Percentiles rank a stretch among this genome's conserved stretches.
Conservation (phyloP, 1,140 invertebrate genomes). For the Lucilia sericata region DNA sequence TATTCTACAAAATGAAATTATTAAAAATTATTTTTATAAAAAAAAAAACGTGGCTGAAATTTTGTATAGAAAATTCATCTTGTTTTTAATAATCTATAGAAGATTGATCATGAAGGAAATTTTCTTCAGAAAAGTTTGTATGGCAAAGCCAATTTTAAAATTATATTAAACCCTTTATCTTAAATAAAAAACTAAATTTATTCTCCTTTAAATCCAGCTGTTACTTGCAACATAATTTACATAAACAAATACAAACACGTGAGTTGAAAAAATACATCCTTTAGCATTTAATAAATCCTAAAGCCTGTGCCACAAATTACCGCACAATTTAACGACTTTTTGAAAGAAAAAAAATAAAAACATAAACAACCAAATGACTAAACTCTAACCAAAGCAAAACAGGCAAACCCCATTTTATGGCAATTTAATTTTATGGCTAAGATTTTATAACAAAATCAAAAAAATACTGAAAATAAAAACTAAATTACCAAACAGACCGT, state of each 20-base stretch:
- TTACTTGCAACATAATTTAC: conserved; percentile 48
- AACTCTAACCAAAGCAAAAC: conserved; percentile 2
- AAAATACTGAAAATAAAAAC: conserved; percentile 20
- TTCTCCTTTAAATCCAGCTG: conserved; percentile 32
- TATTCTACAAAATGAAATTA: too few species aligned
- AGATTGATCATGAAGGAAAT: too few species aligned
- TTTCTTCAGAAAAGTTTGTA: too few species aligned
- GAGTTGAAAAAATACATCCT: neutral
- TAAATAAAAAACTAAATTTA: neutral
- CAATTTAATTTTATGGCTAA: conserved; percentile 50
- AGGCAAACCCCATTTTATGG: conserved; percentile 43
- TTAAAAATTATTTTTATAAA: too few species aligned
- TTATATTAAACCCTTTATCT: neutral
- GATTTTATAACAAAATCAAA: conserved; percentile 37
- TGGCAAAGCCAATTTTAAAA: too few species aligned
- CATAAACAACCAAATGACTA: conserved; percentile 31
- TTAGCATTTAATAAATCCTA: neutral
- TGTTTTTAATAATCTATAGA: too few species aligned
- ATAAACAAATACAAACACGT: conserved; percentile 53
- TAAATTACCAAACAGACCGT: neutral
- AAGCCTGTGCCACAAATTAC: conserved; percentile 33
- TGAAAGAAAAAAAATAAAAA: conserved; percentile 5
- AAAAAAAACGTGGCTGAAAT: too few species aligned
- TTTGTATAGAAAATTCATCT: too few species aligned
- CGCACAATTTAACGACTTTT: conserved; percentile 26